Percentiles rank a stretch among this genome's conserved stretches.
Conservation (phyloP, 2,888 invertebrate genomes). For the Ariolimax columbianus region DNA sequence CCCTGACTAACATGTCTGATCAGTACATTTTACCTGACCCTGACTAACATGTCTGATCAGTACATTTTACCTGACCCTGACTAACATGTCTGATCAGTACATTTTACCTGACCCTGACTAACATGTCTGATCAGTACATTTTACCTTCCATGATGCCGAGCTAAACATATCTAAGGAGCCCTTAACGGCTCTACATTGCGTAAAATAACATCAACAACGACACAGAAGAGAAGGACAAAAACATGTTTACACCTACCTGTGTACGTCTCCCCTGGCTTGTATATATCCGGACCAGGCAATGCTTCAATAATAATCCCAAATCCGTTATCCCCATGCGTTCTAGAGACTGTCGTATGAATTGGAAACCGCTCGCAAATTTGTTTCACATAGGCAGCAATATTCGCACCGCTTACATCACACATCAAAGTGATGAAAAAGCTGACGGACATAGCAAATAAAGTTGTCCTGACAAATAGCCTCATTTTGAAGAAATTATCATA, state of each 20-base stretch:
- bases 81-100: too few species aligned
- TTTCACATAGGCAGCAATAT: constrained; percentile 47
- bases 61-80: too few species aligned
- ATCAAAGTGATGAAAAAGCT: background rate
- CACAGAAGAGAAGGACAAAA: background rate
- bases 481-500: too few species aligned
- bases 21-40: too few species aligned
- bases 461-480: background rate
- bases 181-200: background rate
- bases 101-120: too few species aligned
- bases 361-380: constrained; percentile 53
- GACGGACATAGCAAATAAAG: background rate
- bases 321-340: constrained; percentile 51
- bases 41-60: too few species aligned
- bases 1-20: too few species aligned
- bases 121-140: too few species aligned
- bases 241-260: constrained; percentile 48
- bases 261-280: constrained; percentile 51
- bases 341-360: constrained; percentile 52
- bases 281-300: constrained; percentile 45
- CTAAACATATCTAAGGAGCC: too few species aligned
- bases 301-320: constrained; percentile 52
- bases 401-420: background rate
- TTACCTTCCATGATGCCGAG: too few species aligned
- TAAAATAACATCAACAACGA: background rate